These are phyloP conservation scores for Drosophila putrida DNA, from an alignment of 2,888 invertebrate genomes.

Conservation along the genomic window DNA sequence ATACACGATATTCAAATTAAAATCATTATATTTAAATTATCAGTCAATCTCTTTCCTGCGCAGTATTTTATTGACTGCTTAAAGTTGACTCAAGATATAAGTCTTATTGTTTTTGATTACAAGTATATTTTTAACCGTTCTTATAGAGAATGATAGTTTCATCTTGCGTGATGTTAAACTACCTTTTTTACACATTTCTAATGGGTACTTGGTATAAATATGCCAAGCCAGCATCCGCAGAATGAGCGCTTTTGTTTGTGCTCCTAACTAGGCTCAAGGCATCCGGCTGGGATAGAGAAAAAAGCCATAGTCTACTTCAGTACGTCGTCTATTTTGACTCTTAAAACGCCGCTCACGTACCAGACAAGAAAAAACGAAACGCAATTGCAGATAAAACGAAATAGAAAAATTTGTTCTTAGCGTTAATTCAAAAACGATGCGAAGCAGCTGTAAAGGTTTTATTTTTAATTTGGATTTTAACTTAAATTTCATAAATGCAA, in stretches of 20 bases:
- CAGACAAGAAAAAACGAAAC: slow-evolving; percentile 54
- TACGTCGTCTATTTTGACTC: slow-evolving; percentile 33
- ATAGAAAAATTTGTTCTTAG: slow-evolving; percentile 39
- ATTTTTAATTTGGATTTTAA: slow-evolving; percentile 43
- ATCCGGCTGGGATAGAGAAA: slow-evolving; percentile 7
- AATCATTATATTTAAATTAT: no score
- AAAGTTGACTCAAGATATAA: no score
- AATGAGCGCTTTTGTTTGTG: slow-evolving; percentile 44
- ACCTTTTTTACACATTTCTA: not conserved
- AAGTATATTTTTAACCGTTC: no score
- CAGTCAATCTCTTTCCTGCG: no score
- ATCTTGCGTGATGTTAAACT: not conserved
- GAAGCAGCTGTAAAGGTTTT: slow-evolving; percentile 13
- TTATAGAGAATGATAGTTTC: no score
- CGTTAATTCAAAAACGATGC: slow-evolving; percentile 52
- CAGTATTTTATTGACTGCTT: no score
- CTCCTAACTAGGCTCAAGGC: slow-evolving; percentile 58
- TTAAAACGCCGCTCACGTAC: slow-evolving; percentile 70
- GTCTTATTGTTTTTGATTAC: no score
- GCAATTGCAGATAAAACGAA: slow-evolving; percentile 45
- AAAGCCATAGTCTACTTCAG: slow-evolving; percentile 47
- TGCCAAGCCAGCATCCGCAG: slow-evolving; percentile 55
- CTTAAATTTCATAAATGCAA: slow-evolving; percentile 77
- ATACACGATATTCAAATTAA: no score
- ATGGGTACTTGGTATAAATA: slow-evolving; percentile 35